A percentile compares a stretch with the other conserved stretches of the same genome.
Evolutionary conservation across 2,113 vertebrate species (phyloP).

Genomic region (Rousettus leschenaultii): DNA sequence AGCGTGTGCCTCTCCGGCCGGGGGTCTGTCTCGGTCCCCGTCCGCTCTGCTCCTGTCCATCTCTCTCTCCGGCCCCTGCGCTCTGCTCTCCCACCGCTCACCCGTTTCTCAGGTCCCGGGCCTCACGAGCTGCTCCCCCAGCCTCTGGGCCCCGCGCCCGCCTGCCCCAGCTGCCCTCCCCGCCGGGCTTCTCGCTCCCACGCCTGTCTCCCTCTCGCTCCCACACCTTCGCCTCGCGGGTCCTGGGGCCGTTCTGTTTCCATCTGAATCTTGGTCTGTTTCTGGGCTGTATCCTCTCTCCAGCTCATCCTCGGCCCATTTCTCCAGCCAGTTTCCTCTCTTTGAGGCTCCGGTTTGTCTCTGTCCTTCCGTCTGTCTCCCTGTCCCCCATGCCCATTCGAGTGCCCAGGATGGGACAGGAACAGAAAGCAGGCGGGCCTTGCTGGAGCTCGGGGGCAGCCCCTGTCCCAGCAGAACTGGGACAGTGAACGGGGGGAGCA

Average conservation of each 20-base stretch:
- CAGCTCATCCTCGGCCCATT: neutral
- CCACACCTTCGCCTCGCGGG: fast-evolving
- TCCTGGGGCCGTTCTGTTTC: fast-evolving
- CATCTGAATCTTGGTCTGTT: neutral
- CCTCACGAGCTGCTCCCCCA: too few relatives aligned
- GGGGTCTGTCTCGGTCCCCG: neutral
- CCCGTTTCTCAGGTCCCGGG: fast-evolving
- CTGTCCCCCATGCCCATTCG: neutral
- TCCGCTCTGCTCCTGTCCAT: neutral
- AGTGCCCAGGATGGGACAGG: neutral
- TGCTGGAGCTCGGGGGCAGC: fast-evolving
- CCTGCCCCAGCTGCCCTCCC: fast-evolving
- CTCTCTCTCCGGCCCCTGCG: fast-evolving
- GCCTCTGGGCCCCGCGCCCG: too few relatives aligned
- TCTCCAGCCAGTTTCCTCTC: neutral
- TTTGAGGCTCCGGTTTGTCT: neutral
- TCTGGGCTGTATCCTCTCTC: neutral
- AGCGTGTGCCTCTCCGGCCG: too few relatives aligned
- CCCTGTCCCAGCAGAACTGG: fast-evolving
- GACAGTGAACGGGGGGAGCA: fast-evolving
- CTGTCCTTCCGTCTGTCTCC: neutral
- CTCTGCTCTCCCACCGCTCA: neutral
- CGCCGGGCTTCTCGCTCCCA: fast-evolving
- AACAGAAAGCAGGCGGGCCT: neutral
- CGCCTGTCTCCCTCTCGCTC: neutral